Base-by-base conservation (phyloP, 2,113 vertebrate species). In the Zosterops japonicus region DNA sequence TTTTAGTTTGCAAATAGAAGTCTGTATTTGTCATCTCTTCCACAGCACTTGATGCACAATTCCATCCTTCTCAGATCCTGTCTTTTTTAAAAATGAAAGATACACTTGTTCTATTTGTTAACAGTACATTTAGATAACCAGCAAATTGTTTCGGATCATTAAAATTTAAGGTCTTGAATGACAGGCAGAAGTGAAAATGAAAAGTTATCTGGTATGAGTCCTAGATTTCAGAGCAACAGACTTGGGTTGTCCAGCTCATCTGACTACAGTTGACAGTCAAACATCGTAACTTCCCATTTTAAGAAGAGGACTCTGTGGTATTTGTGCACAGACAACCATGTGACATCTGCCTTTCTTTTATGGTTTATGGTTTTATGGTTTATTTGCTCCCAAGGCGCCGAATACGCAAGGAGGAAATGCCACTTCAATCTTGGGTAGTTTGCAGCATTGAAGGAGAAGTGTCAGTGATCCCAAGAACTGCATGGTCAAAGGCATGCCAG, bases 161-260 rank as follows among this genome's bases (percentile, higher is more conserved):
- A 90, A 82, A 85, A 90, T 69, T 18, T 53, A 52, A 83, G 49
- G 44, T 72, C 53, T 59, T 94, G 52, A 90, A 82, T 10, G 0
- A 49, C 60, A 90, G 36, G 52, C 56, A 91, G 91, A 95, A 89
- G 65, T 82, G 83, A 95, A 95, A 96, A 84, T 71, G 80, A 61
- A 78, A 77, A 89, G 69, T 94, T 77, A 94, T 87, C 83, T 89
- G 86, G 91, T 72, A 78, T 0, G 19, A 90, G 36, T 64, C 80
- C 85, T 52, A 46, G 44, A 25, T 71, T 84, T 87, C 50, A 69
- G 69, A 94, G 65, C 69, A 68, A 75, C n/a, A 84, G 61, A 59
- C 21, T 56, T 8, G 10, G n/a, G 50, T 22, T 42, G 74, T 50
- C 41, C 78, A 82, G 78, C 53, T 89, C 84, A 89, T 93, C 81